Conservation (phyloP, 2,113 vertebrate genomes). For the Sinocyclocheilus anshuiensis region DNA sequence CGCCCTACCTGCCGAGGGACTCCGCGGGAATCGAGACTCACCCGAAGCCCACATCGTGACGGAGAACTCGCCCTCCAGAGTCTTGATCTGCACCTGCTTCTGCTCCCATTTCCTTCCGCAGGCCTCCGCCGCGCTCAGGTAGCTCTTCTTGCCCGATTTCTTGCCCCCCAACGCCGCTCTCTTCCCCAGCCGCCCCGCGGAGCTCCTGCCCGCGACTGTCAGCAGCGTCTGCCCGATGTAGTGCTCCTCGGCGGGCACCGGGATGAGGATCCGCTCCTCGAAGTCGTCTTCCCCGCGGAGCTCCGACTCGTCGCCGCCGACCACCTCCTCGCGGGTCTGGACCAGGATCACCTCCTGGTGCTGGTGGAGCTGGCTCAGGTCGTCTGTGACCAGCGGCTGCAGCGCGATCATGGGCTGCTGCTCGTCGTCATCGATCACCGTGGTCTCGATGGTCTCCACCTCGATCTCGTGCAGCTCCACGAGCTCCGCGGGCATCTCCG, state of each 20-base stretch:
- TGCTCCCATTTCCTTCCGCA: constrained; percentile 96
- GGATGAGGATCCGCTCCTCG: constrained; percentile 98
- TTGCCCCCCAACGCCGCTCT: constrained; percentile 85
- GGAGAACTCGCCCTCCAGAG: constrained; percentile 96
- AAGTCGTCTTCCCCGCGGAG: constrained; percentile 89
- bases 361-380: constrained; percentile 83
- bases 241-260: constrained; percentile 93
- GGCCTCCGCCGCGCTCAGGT: constrained; percentile 83
- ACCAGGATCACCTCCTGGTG: constrained; percentile 98
- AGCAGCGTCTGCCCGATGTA: constrained; percentile 97
- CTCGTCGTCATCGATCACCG: constrained; percentile 88
- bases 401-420: constrained; percentile 95
- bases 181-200: constrained; percentile 85
- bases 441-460: constrained; percentile 97
- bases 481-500: constrained; percentile 97
- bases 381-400: constrained; percentile 90
- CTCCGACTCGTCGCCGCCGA: constrained; percentile 94
- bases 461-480: constrained; percentile 98
- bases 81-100: constrained; percentile 99
- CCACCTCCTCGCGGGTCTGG: constrained; percentile 97
- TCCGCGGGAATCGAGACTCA: constrained; percentile 58
- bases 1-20: constrained; percentile 66
- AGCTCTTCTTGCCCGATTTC: constrained; percentile 94
- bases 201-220: constrained; percentile 91
- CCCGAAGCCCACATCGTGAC: constrained; percentile 99